Conservation (phyloP, 2,113 vertebrate genomes). For the Percina caprodes region DNA sequence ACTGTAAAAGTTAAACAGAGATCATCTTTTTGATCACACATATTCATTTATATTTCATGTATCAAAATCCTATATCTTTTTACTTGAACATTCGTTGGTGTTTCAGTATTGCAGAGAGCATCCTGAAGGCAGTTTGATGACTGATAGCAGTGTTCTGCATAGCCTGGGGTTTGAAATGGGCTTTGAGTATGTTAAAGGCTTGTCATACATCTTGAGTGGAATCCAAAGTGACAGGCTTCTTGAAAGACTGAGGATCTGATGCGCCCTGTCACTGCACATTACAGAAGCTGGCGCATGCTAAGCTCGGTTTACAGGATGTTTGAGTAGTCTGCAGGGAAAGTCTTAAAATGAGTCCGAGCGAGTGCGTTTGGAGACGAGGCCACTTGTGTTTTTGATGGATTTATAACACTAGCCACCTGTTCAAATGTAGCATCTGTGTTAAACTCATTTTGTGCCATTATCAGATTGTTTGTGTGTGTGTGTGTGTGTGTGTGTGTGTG, state of each 20-base stretch:
- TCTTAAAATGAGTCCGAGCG: conserved; percentile 27
- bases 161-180: conserved; percentile 60
- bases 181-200: conserved; percentile 60
- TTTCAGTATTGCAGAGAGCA: conserved; percentile 45
- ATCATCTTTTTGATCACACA: conserved; percentile 21
- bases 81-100: not conserved
- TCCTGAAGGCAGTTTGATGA: conserved; percentile 52
- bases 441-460: conserved; percentile 40
- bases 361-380: conserved; percentile 46
- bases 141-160: conserved; percentile 62
- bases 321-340: conserved; percentile 43
- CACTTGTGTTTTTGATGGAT: conserved; percentile 57
- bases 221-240: conserved; percentile 74
- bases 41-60: conserved; percentile 27
- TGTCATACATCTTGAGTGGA: conserved; percentile 70
- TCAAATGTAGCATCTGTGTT: conserved; percentile 52
- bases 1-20: conserved; percentile 1
- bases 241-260: conserved; percentile 74
- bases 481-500: too few relatives aligned
- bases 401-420: conserved; percentile 47
- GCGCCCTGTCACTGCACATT: conserved; percentile 69
- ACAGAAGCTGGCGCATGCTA: conserved; percentile 48
- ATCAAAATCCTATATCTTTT: not conserved
- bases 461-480: conserved; percentile 18
- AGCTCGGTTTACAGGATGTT: conserved; percentile 59